phyloP scores from a whole-genome alignment of 2,888 invertebrate genomes.

The Theretra japonica region DNA sequence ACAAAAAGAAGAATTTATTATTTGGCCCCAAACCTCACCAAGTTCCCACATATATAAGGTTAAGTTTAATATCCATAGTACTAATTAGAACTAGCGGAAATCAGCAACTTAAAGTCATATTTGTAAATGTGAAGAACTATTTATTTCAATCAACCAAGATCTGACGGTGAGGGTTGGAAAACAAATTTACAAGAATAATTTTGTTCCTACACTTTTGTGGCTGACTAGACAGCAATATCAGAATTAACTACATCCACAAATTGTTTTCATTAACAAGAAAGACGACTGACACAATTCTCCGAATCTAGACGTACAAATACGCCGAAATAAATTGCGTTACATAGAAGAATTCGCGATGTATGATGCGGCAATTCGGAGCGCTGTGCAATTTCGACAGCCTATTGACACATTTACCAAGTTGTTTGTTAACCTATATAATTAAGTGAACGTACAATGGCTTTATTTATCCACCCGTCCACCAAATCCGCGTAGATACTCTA shows the following conservation, averaged over 20 bases:
- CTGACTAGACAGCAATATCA: background rate
- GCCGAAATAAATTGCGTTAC: background rate
- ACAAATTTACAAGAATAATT: too few relatives aligned
- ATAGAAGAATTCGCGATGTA: slow-evolving; percentile 4
- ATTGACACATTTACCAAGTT: slow-evolving; percentile 31
- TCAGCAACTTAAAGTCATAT: too few relatives aligned
- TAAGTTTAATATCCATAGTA: too few relatives aligned
- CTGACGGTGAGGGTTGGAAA: too few relatives aligned
- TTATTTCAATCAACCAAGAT: too few relatives aligned
- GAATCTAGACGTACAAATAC: slow-evolving; percentile 12
- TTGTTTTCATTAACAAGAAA: background rate
- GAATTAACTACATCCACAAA: background rate
- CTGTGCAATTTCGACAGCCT: slow-evolving; percentile 20
- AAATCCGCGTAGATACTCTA: slow-evolving; percentile 37
- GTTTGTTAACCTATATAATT: slow-evolving; percentile 25
- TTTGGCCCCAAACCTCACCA: too few relatives aligned
- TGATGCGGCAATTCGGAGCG: slow-evolving; percentile 17
- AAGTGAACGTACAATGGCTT: slow-evolving; percentile 2
- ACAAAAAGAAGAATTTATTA: too few relatives aligned
- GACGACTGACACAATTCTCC: slow-evolving; percentile 4
- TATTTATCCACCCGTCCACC: slow-evolving; percentile 28
- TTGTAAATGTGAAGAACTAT: too few relatives aligned
- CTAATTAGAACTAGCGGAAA: too few relatives aligned
- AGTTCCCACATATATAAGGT: too few relatives aligned
- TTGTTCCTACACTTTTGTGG: background rate